phyloP scores from a whole-genome alignment of 2,888 invertebrate genomes.

The Operophtera brumata region DNA sequence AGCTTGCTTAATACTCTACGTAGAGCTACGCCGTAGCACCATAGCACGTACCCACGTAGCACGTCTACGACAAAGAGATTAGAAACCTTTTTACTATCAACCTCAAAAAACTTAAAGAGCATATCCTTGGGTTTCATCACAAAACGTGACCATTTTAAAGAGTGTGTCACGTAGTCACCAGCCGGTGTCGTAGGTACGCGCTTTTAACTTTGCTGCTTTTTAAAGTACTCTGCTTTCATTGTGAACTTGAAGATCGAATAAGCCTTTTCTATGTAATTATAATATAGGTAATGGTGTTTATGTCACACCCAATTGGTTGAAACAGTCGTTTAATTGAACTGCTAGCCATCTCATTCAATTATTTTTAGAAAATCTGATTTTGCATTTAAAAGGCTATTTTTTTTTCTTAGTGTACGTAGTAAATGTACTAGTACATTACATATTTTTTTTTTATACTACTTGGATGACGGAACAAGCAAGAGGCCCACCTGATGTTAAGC shows the following conservation, averaged over 20 bases:
- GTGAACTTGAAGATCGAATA: not conserved
- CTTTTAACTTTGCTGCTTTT: conserved; percentile 36
- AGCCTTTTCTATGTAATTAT: conserved; percentile 7
- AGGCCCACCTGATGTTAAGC: too few relatives aligned
- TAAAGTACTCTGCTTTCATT: conserved; percentile 24
- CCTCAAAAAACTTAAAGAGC: conserved; percentile 29
- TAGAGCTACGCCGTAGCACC: conserved; percentile 19
- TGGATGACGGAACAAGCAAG: too few relatives aligned
- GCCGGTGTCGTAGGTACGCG: conserved; percentile 31
- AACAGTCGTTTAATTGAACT: too few relatives aligned
- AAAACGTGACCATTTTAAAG: conserved; percentile 37
- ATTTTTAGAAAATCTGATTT: too few relatives aligned
- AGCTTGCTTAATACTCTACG: not conserved
- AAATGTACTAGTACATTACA: too few relatives aligned
- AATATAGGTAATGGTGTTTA: conserved; percentile 1
- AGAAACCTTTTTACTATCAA: conserved; percentile 29
- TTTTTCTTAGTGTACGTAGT: too few relatives aligned
- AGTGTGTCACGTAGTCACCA: conserved; percentile 31
- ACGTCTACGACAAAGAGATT: conserved; percentile 31
- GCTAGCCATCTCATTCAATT: too few relatives aligned
- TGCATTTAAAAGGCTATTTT: too few relatives aligned
- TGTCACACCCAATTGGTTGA: too few relatives aligned
- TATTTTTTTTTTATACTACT: too few relatives aligned
- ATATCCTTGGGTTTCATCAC: conserved; percentile 26
- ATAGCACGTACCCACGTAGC: conserved; percentile 25